Conservation (phyloP, 2,888 invertebrate genomes). For the Petrolisthes cinctipes region DNA sequence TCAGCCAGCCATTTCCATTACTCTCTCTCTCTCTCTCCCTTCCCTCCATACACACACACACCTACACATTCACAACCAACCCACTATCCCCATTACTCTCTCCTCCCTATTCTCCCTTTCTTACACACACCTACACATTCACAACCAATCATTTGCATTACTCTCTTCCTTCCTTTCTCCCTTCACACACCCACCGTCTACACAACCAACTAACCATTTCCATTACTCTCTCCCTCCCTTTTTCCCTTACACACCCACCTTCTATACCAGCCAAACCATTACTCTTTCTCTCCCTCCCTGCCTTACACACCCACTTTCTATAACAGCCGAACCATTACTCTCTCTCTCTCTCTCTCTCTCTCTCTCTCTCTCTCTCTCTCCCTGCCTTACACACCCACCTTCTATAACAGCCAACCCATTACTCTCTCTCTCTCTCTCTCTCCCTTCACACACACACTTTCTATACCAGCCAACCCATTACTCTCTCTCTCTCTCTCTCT, state of each 20-base stretch:
- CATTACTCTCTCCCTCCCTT: not conserved
- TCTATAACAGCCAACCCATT: not conserved
- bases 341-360: not conserved
- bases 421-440: not conserved
- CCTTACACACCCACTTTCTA: too few relatives aligned
- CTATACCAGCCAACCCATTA: not conserved
- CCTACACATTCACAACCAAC: not conserved
- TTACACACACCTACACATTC: not conserved
- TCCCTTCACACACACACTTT: too few relatives aligned
- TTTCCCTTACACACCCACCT: not conserved
- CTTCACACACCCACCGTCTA: not conserved
- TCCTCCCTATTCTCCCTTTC: not conserved
- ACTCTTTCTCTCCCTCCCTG: not conserved
- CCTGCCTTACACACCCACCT: too few relatives aligned
- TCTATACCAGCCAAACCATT: not conserved
- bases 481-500: not conserved
- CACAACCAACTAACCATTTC: too few relatives aligned
- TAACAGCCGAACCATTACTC: not conserved
- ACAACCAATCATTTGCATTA: too few relatives aligned
- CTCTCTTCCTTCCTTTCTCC: not conserved
- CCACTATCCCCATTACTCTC: not conserved
- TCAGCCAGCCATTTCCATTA: not conserved
- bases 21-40: constrained; percentile 1
- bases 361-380: not conserved
- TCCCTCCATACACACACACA: not conserved